Evolutionary conservation across 2,797 vertebrate species (phyloP).

Genomic region (Amniataba percoides): DNA sequence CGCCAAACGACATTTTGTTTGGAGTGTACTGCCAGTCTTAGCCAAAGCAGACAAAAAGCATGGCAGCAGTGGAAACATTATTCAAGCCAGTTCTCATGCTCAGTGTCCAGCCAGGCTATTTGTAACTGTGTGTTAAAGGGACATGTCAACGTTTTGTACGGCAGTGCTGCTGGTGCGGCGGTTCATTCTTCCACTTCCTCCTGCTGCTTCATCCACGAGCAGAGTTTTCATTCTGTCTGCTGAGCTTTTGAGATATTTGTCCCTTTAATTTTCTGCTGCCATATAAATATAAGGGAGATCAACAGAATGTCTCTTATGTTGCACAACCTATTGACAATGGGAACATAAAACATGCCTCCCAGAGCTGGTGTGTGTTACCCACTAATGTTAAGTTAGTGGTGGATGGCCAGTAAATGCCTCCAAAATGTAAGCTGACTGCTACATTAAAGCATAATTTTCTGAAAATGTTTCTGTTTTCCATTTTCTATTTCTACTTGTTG

Average conservation of each 20-base stretch:
- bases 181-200: background rate
- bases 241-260: background rate
- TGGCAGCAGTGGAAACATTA: background rate
- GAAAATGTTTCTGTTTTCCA: too few species aligned
- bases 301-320: background rate
- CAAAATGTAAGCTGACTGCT: too few species aligned
- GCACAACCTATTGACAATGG: too few species aligned
- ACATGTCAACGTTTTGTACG: background rate
- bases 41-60: slow-evolving; percentile 13
- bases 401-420: too few species aligned
- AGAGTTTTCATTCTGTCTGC: background rate
- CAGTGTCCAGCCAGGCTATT: background rate
- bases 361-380: too few species aligned
- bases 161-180: background rate
- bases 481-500: too few species aligned
- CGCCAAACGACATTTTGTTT: slow-evolving; percentile 32
- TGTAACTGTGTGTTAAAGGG: background rate
- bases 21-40: background rate
- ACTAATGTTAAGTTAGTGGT: too few species aligned
- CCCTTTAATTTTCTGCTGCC: background rate
- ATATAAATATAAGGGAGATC: background rate
- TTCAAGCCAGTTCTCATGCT: background rate
- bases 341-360: too few species aligned
- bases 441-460: too few species aligned
- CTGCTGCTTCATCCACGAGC: background rate